phyloP scores from a whole-genome alignment of 1,140 invertebrate species.

The Akabosia matsudoensis region DNA sequence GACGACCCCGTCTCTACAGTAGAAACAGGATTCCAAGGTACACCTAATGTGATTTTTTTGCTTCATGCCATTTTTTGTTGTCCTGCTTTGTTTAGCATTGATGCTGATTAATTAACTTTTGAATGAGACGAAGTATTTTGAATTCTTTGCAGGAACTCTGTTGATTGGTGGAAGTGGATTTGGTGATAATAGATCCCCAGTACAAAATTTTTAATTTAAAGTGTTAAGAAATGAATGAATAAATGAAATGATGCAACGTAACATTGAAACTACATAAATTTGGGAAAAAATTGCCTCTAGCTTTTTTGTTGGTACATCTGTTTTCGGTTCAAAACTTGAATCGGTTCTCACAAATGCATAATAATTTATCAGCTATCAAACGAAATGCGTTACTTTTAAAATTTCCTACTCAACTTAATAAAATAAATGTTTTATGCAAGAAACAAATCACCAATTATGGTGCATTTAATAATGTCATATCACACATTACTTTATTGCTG shows the following conservation, averaged over 20 bases:
- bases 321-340: no score
- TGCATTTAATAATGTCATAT: no score
- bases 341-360: no score
- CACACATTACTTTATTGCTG: no score
- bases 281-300: no score
- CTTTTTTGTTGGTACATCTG: no score
- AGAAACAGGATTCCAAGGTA: conserved; percentile 38
- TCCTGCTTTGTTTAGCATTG: neutral
- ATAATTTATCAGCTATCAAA: no score
- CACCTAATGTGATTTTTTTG: neutral
- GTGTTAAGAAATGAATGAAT: neutral
- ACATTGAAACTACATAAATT: neutral
- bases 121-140: neutral
- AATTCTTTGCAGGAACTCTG: neutral
- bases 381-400: no score
- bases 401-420: no score
- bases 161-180: neutral
- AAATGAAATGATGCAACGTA: neutral
- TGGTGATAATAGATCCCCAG: conserved; percentile 10
- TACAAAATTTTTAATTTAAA: neutral
- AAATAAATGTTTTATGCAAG: no score
- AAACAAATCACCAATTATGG: no score
- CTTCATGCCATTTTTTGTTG: neutral
- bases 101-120: no score
- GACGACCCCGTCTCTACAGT: conserved; percentile 1